Percentiles rank a stretch among this genome's conserved stretches.
These are phyloP conservation scores for Apus apus DNA, from an alignment of 2,113 vertebrate genomes.

Conservation along the genomic window DNA sequence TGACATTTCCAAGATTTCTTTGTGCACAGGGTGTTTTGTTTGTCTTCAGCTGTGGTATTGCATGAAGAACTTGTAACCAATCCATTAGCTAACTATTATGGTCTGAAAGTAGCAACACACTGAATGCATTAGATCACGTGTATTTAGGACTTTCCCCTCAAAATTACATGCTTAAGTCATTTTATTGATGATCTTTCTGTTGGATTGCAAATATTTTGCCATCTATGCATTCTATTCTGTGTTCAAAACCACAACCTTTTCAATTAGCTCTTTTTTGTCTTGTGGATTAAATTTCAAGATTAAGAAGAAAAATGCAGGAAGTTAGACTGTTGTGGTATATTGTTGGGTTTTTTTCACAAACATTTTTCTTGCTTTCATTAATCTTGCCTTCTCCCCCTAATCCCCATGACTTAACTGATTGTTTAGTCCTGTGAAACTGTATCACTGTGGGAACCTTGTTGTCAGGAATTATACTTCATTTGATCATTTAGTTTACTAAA, in stretches of 20 bases:
- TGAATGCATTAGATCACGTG: not conserved
- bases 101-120: constrained; percentile 9
- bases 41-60: not conserved
- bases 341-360: not conserved
- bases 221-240: not conserved
- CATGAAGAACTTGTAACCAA: constrained; percentile 12
- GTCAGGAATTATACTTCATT: not conserved
- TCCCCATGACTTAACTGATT: not conserved
- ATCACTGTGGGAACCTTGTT: not conserved
- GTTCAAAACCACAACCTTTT: constrained; percentile 3
- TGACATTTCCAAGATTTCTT: constrained; percentile 11
- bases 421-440: not conserved
- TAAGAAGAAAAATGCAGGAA: not conserved
- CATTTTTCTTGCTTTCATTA: not conserved
- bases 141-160: not conserved
- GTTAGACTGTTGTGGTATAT: not conserved
- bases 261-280: not conserved
- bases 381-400: not conserved
- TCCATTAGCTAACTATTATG: constrained; percentile 41
- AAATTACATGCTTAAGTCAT: constrained; percentile 32
- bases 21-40: not conserved
- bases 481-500: not conserved
- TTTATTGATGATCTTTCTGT: not conserved
- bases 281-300: not conserved
- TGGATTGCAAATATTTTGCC: not conserved